These are phyloP conservation scores for Ladona fulva DNA, from an alignment of 1,140 invertebrate genomes.

Conservation along the genomic window DNA sequence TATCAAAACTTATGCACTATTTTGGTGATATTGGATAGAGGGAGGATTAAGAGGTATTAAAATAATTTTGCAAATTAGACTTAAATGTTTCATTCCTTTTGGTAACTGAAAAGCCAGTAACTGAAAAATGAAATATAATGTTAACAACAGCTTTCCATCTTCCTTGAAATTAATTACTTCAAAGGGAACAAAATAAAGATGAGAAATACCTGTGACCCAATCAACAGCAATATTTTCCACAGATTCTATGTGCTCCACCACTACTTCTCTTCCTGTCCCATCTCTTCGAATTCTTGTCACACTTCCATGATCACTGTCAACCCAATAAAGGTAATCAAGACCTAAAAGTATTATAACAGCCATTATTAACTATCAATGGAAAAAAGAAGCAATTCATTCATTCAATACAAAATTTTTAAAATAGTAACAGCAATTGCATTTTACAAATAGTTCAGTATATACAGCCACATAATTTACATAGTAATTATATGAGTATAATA, in stretches of 20 bases:
- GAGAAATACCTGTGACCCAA: conserved; percentile 48
- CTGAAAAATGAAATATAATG: too few species aligned
- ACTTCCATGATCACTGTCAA: conserved; percentile 62
- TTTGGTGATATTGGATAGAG: too few species aligned
- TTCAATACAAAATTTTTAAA: too few species aligned
- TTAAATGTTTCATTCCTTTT: too few species aligned
- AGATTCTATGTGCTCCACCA: conserved; percentile 45
- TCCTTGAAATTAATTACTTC: not conserved
- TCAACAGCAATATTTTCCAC: conserved; percentile 52
- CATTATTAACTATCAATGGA: not conserved
- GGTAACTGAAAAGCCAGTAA: too few species aligned
- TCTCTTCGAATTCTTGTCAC: conserved; percentile 68
- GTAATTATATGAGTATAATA: too few species aligned
- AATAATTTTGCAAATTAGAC: conserved; percentile 14
- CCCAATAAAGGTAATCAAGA: conserved; percentile 68
- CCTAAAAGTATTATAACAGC: conserved; percentile 31
- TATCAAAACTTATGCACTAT: too few species aligned
- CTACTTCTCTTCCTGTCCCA: conserved; percentile 54
- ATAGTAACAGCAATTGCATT: too few species aligned
- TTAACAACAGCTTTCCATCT: too few species aligned
- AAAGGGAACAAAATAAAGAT: conserved; percentile 14
- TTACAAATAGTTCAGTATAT: too few species aligned
- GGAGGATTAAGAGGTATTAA: too few species aligned
- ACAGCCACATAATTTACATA: too few species aligned
- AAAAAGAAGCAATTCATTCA: conserved; percentile 13